Conservation (phyloP, 2,113 vertebrate species). For the Brachionichthys hirsutus region DNA sequence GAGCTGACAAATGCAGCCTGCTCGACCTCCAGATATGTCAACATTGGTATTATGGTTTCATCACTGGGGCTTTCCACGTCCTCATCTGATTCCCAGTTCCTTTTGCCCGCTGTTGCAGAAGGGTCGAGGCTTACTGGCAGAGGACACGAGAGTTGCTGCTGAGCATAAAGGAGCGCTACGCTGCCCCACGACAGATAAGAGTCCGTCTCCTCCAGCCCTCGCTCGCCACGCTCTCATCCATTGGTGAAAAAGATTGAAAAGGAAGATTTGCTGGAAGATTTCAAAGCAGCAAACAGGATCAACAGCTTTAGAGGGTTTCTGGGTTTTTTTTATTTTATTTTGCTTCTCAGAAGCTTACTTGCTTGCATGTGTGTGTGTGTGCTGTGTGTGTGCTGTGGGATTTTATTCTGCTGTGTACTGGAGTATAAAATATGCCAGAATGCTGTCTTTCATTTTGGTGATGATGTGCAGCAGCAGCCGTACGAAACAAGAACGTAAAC, state of each 20-base stretch:
- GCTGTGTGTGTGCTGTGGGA: constrained; percentile 8
- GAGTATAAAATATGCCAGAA: constrained; percentile 63
- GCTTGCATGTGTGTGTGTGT: constrained; percentile 26
- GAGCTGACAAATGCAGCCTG: not conserved
- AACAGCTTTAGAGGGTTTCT: constrained; percentile 56
- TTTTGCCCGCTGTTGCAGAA: constrained; percentile 14
- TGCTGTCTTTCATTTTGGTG: constrained; percentile 60
- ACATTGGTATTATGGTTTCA: not conserved
- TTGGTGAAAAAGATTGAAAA: constrained; percentile 45
- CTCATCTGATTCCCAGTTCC: constrained; percentile 6
- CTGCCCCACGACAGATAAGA: constrained; percentile 47
- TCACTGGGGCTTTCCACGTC: not conserved
- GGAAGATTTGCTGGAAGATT: constrained; percentile 50
- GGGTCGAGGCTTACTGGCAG: constrained; percentile 22
- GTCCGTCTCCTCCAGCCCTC: constrained; percentile 12
- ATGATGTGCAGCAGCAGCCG: constrained; percentile 53
- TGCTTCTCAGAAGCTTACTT: constrained; percentile 56
- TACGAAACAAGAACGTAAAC: constrained; percentile 18
- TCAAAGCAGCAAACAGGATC: constrained; percentile 67
- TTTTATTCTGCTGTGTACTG: too few relatives aligned
- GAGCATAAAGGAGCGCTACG: constrained; percentile 25
- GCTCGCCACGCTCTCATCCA: constrained; percentile 21
- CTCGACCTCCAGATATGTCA: constrained; percentile 1
- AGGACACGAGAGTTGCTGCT: constrained; percentile 32
- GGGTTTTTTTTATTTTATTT: constrained; percentile 30